A percentile compares a stretch with the other conserved stretches of the same genome.
phyloP scores from a whole-genome alignment of 2,797 vertebrate genomes.

The Chelon auratus region DNA sequence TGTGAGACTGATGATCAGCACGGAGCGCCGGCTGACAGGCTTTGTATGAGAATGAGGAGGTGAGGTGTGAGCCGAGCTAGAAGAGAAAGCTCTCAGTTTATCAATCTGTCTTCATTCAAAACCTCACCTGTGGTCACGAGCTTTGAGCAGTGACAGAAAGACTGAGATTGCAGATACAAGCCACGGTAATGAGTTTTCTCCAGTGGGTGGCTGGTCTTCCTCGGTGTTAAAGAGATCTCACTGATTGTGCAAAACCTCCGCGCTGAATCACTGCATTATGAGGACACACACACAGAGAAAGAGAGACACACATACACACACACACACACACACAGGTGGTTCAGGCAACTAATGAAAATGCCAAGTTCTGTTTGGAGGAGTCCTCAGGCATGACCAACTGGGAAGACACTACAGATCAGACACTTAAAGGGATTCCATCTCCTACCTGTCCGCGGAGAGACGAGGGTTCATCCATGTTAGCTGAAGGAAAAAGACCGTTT shows the following conservation, averaged over 20 bases:
- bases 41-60: constrained; percentile 25
- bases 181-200: constrained; percentile 37
- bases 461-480: constrained; percentile 1
- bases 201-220: constrained; percentile 9
- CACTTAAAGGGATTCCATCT: constrained; percentile 31
- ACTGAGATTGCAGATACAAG: constrained; percentile 29
- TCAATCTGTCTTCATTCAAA: constrained; percentile 35
- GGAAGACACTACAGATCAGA: constrained; percentile 28
- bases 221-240: constrained; percentile 35
- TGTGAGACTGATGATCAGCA: constrained; percentile 42
- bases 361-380: constrained; percentile 37
- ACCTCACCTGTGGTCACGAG: constrained; percentile 18
- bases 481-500: constrained; percentile 3
- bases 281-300: background rate
- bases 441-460: constrained; percentile 5
- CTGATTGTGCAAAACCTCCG: constrained; percentile 27
- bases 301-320: background rate
- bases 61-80: constrained; percentile 16
- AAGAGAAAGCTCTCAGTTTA: constrained; percentile 39
- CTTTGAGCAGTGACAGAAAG: constrained; percentile 28
- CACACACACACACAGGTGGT: constrained; percentile 6
- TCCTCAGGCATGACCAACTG: constrained; percentile 35
- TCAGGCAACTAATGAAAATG: constrained; percentile 37
- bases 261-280: constrained; percentile 4
- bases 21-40: constrained; percentile 10